Conservation (phyloP, 2,888 invertebrate genomes). For the Petrophora chlorosata region DNA sequence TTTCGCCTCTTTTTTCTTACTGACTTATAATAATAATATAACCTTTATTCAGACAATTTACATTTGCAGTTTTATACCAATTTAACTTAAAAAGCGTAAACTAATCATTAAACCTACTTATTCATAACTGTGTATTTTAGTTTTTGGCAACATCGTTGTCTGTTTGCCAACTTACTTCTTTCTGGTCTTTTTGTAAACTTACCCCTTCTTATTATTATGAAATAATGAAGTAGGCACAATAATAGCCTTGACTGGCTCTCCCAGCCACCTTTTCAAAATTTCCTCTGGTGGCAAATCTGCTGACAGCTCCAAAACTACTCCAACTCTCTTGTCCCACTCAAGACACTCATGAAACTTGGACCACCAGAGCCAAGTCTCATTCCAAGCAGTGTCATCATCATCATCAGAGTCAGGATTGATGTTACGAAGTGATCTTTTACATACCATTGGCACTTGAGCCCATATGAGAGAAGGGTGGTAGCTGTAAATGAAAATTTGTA, state of each 20-base stretch:
- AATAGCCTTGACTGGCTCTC: slow-evolving; percentile 95
- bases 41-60: no score
- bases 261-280: slow-evolving; percentile 93
- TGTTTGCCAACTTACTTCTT: no score
- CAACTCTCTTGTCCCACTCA: slow-evolving; percentile 84
- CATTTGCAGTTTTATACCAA: no score
- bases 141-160: no score
- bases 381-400: slow-evolving; percentile 70
- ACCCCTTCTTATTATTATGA: slow-evolving; percentile 96
- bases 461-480: slow-evolving; percentile 83
- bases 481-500: slow-evolving; percentile 49
- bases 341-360: slow-evolving; percentile 86
- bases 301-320: slow-evolving; percentile 91
- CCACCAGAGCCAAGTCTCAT: slow-evolving; percentile 93
- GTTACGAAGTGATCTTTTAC: slow-evolving; percentile 53
- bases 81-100: no score
- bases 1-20: no score
- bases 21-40: no score
- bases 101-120: no score
- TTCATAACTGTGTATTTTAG: no score
- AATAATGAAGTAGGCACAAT: slow-evolving; percentile 93
- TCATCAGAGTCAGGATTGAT: slow-evolving; percentile 51
- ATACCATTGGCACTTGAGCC: slow-evolving; percentile 87
- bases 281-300: slow-evolving; percentile 90
- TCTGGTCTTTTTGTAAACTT: slow-evolving; percentile 52